Base-by-base conservation (phyloP, 2,888 invertebrate genomes). In the Blastobasis lacticolella region DNA sequence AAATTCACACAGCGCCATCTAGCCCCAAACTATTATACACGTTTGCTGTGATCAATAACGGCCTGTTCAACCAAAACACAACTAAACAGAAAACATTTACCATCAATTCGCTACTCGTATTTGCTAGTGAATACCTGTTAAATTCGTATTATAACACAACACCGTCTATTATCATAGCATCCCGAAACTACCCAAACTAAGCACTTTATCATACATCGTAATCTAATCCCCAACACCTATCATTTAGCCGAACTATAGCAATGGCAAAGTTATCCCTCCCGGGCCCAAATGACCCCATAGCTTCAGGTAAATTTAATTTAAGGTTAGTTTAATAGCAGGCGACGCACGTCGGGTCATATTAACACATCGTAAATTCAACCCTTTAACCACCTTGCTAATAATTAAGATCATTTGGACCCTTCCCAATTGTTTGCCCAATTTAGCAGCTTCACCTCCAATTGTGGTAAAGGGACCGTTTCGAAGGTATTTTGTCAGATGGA, bases 281-380 rank as follows among this genome's bases (percentile, higher is more conserved):
- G 64, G 73, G 67, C 64, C 66, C 55, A 67, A 73, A 63, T 59
- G 64, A 64, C 66, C 70, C 64, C 52, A 59, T 62, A 64, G 62
- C 64, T 69, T 72, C 85, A 87, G 86, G 86, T 87, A 75, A 81
- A 85, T 83, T 85, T 79, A 85, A 86, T 81, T 78, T 74, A 71
- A 73, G 78, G 76, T 76, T 72, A 74, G 63, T 69, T 64, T 81
- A 83, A 85, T 82, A 77, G 78, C 67, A 63, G 63, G 60, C 71
- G 83, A 81, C 80, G 72, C 68, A 73, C 77, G 75, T 78, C 70
- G 81, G 76, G 69, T 69, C 68, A 62, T 78, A 85, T 85, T 85
- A 86, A 81, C 86, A 85, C 82, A 69, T 82, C 80, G 81, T 84
- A 85, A 82, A 83, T 85, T 83, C 71, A 78, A 80, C 81, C 83